A percentile compares a stretch with the other conserved stretches of the same genome.
Conservation (phyloP, 2,888 invertebrate species). For the Drosophila niveifrons region DNA sequence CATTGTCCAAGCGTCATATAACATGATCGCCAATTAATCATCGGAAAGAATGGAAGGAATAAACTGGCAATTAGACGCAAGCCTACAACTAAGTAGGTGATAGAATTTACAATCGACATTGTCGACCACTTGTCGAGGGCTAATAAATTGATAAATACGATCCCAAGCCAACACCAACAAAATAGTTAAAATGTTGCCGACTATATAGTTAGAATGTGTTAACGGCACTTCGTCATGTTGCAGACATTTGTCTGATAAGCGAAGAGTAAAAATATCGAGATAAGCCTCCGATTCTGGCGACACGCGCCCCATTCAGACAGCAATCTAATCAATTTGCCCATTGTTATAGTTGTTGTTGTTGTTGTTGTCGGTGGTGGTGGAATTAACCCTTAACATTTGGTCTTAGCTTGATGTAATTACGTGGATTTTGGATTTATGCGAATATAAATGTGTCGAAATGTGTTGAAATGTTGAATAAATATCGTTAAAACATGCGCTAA, state of each 20-base stretch:
- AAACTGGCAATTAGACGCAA: constrained; percentile 6
- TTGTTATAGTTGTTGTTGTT: background rate
- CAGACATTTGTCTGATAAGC: constrained; percentile 40
- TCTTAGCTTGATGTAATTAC: constrained; percentile 44
- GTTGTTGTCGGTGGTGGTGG: background rate
- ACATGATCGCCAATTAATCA: constrained; percentile 21
- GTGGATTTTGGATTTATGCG: constrained; percentile 43
- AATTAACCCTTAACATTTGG: constrained; percentile 39
- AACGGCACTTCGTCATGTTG: constrained; percentile 29
- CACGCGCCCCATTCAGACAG: constrained; percentile 39
- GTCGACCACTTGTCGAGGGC: constrained; percentile 4
- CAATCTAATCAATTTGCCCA: constrained; percentile 41
- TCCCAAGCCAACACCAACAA: background rate
- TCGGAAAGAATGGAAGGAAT: background rate
- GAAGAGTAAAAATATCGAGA: constrained; percentile 18
- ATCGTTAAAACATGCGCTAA: constrained; percentile 1
- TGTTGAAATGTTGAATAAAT: constrained; percentile 25
- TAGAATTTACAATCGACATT: constrained; percentile 24
- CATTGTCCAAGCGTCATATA: constrained; percentile 12
- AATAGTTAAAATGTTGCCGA: constrained; percentile 2
- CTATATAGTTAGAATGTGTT: constrained; percentile 1
- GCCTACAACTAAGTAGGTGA: constrained; percentile 17
- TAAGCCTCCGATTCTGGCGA: constrained; percentile 15
- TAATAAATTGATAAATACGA: constrained; percentile 16
- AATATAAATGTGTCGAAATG: constrained; percentile 33